These are phyloP conservation scores for Eupithecia subfuscata DNA, from an alignment of 2,888 invertebrate species.

Conservation along the genomic window DNA sequence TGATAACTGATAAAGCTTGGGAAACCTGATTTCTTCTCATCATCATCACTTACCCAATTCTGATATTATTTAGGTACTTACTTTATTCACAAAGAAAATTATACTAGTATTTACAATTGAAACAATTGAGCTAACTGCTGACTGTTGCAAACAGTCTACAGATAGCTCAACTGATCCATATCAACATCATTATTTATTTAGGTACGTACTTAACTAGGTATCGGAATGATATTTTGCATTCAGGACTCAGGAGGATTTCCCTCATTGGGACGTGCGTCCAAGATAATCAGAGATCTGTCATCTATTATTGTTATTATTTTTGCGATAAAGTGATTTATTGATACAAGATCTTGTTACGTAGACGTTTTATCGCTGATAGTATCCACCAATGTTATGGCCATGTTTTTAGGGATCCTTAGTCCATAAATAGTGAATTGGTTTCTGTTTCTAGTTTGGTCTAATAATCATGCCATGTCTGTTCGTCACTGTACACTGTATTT, in stretches of 20 bases:
- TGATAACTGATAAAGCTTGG: background rate
- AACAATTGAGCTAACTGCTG: no score
- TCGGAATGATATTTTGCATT: background rate
- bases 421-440: background rate
- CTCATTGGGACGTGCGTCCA: background rate
- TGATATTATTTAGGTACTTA: background rate
- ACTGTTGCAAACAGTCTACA: no score
- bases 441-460: background rate
- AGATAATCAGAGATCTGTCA: slow-evolving; percentile 6
- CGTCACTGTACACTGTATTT: background rate
- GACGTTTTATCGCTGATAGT: slow-evolving; percentile 33
- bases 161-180: no score
- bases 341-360: slow-evolving; percentile 23
- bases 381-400: slow-evolving; percentile 21
- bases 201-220: background rate
- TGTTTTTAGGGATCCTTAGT: slow-evolving; percentile 5
- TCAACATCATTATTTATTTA: no score
- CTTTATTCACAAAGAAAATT: no score
- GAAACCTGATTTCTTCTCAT: background rate
- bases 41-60: background rate
- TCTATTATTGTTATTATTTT: slow-evolving; percentile 11
- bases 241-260: background rate
- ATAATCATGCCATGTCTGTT: background rate
- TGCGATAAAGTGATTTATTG: slow-evolving; percentile 51
- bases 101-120: no score